Evolutionary conservation across 1,140 invertebrate species (phyloP), one percentile per base, ranked within the genome.

Genomic region (Pollicipes pollicipes): DNA sequence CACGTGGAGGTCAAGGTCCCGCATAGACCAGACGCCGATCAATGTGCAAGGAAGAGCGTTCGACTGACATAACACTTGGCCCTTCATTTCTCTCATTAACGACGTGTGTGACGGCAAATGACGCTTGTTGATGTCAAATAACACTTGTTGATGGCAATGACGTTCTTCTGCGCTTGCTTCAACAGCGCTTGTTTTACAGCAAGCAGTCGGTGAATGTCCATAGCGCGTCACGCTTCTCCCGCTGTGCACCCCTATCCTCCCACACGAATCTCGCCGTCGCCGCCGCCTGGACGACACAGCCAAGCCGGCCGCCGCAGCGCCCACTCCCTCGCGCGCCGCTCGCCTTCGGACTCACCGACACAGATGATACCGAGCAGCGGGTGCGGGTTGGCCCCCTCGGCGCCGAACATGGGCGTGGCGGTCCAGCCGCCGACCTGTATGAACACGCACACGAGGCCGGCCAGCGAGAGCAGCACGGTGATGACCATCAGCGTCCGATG

Each of bases 401-500:
- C 37, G 37, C n/a, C n/a, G 17, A 8, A 21, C 10, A 29, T 10
- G 24, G 64, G 64, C 8, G 64, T 66, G 27, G 24, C 28, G 3
- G 64, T 66, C 64, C 64, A 66, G 3, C 64, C 64, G 10, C 26
- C 64, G 24, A 66, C 24, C 17, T 66, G 64, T 1, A 66, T 3
- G 10, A 66, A 24, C 3, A 66, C 28, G 27, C 64, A 66, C 64
- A 29, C 64, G 10, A 66, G 8, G 27, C 64, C 64, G 10, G 64
- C 64, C 3, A 66, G 8, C 27, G 10, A 28, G 27, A 8, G 28
- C 27, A 66, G 64, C n/a, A 66, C 64, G 10, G 27, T 28, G 10
- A 66, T 4, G 3, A 66, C 64, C 64, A 66, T 66, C 80, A 71
- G 78, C 70, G 10, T 66, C 3, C 72, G 66, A 71, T 73, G 72